Evolutionary conservation across 2,113 vertebrate genomes (phyloP).

Genomic region (Guaruba guarouba): DNA sequence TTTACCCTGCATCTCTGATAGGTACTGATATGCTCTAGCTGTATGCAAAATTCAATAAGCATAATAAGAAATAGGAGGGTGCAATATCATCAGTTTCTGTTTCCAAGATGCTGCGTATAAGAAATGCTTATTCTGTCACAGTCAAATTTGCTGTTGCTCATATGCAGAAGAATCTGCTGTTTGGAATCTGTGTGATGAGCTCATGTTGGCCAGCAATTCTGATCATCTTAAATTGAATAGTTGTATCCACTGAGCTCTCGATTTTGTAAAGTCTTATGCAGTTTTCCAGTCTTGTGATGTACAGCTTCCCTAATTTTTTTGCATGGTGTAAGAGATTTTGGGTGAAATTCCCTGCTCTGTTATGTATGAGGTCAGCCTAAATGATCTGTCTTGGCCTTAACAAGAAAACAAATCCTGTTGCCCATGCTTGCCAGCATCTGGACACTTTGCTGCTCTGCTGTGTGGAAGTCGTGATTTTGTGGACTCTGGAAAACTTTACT

Average conservation of each 20-base stretch:
- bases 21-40: not conserved
- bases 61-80: not conserved
- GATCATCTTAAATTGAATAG: not conserved
- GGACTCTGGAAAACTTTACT: constrained; percentile 39
- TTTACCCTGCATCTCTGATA: not conserved
- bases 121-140: not conserved
- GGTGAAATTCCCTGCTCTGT: constrained; percentile 16
- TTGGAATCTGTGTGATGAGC: not conserved
- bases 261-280: not conserved
- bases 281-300: constrained; percentile 15
- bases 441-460: not conserved
- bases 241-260: not conserved
- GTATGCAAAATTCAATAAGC: not conserved
- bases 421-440: not conserved
- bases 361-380: constrained; percentile 43
- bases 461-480: not conserved
- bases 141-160: not conserved
- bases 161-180: not conserved
- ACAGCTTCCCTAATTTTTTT: constrained; percentile 11
- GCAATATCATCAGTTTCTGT: not conserved
- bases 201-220: constrained; percentile 11
- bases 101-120: not conserved
- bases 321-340: constrained; percentile 16
- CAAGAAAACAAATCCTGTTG: constrained; percentile 30
- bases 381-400: constrained; percentile 22